A percentile compares a stretch with the other conserved stretches of the same genome.
Evolutionary conservation across 1,140 invertebrate genomes (phyloP).

Genomic region (Stegodyphus dumicola): DNA sequence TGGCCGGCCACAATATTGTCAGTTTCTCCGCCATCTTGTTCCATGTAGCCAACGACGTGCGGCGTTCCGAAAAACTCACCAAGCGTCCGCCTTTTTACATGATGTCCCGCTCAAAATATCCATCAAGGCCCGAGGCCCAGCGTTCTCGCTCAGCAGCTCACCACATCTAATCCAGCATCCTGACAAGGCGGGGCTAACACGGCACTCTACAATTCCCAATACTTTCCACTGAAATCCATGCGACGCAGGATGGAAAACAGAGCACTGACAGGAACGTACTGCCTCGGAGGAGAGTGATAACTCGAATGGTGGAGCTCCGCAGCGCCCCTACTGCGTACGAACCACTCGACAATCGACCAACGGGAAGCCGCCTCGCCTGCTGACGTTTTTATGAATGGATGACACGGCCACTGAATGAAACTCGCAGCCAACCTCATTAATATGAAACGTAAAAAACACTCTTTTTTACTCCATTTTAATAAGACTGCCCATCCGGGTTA

Average conservation of each 20-base stretch:
- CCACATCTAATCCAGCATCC: conserved; percentile 2
- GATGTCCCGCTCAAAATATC: background rate
- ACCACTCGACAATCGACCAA: conserved; percentile 16
- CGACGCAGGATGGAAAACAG: background rate
- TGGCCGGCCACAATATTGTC: conserved; percentile 13
- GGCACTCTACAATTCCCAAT: conserved; percentile 1
- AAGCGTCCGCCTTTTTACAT: background rate
- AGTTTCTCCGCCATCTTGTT: conserved; percentile 54
- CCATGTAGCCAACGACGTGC: conserved; percentile 33
- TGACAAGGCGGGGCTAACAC: background rate
- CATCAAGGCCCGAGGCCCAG: background rate
- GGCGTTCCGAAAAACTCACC: background rate
- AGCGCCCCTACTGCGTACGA: conserved; percentile 22
- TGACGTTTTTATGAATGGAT: conserved; percentile 60
- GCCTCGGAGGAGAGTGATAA: background rate
- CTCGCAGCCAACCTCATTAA: conserved; percentile 39
- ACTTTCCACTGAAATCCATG: conserved; percentile 8
- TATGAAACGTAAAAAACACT: conserved; percentile 37
- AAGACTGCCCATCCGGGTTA: conserved; percentile 41
- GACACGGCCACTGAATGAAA: conserved; percentile 19
- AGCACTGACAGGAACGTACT: background rate
- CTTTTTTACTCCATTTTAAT: conserved; percentile 48
- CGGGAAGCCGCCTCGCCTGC: conserved; percentile 31
- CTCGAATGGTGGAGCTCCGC: conserved; percentile 3
- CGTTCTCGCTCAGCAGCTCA: no score